Percentiles rank a stretch among this genome's conserved stretches.
phyloP scores from a whole-genome alignment of 1,140 invertebrate genomes.

The Nephila pilipes region DNA sequence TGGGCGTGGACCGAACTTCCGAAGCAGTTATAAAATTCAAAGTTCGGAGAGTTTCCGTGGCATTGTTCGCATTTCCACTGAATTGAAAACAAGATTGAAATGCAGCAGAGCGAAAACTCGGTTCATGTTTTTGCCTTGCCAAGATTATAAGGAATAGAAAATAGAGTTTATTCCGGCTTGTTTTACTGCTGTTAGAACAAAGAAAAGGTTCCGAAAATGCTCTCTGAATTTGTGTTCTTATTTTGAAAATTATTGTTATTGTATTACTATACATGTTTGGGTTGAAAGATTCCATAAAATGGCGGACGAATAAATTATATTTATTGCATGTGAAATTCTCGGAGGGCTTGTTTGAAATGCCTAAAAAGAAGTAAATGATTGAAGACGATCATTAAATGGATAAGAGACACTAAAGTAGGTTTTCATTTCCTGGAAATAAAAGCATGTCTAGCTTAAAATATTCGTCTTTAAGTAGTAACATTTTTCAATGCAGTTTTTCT shows the following conservation, averaged over 20 bases:
- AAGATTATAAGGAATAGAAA: background rate
- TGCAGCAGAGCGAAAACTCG: background rate
- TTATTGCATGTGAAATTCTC: background rate
- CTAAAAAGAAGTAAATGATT: background rate
- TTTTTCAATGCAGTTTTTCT: too few species aligned
- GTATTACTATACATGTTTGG: background rate
- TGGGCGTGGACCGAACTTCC: background rate
- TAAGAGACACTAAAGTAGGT: too few species aligned
- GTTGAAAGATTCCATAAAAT: background rate
- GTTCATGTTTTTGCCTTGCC: background rate
- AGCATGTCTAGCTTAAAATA: too few species aligned
- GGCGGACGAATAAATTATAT: background rate
- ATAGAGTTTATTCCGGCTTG: background rate
- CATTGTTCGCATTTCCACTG: slow-evolving; percentile 1
- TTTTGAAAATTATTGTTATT: background rate
- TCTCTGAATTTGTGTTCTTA: background rate
- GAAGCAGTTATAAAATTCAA: background rate
- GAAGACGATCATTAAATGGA: background rate
- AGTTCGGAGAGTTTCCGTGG: background rate
- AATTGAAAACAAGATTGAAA: slow-evolving; percentile 15
- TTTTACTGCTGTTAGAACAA: background rate
- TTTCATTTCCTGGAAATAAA: too few species aligned
- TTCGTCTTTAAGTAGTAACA: too few species aligned
- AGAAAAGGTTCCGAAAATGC: background rate
- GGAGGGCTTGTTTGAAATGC: background rate